Percentiles rank a stretch among this genome's conserved stretches.
Evolutionary conservation across 2,797 vertebrate species (phyloP).

Genomic region (Borostomias antarcticus): DNA sequence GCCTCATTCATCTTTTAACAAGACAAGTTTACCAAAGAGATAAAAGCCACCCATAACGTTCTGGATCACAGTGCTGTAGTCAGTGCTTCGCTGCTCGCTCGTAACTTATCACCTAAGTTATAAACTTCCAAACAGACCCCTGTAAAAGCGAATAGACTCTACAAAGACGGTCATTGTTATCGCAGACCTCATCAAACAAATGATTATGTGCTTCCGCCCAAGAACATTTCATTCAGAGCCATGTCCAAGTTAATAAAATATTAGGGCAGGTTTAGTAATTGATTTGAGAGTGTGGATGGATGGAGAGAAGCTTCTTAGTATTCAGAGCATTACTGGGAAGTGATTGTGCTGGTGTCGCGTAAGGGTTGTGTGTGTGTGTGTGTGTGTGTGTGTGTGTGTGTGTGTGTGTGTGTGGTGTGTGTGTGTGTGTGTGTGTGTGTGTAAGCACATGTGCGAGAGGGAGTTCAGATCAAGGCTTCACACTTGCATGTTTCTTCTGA

Average conservation of each 20-base stretch:
- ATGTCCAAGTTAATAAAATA: conserved; percentile 3
- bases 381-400: conserved; percentile 6
- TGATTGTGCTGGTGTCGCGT: not conserved
- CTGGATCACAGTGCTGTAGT: conserved; percentile 52
- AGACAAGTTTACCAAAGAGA: conserved; percentile 66
- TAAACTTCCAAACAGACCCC: conserved; percentile 57
- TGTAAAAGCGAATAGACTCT: conserved; percentile 48
- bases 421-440: conserved; percentile 24
- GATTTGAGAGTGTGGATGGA: conserved; percentile 11
- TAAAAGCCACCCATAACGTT: conserved; percentile 42
- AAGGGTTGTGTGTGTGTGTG: too few species aligned
- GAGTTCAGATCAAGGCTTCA: conserved; percentile 32
- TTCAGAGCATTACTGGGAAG: conserved; percentile 5
- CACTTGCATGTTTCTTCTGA: conserved; percentile 28
- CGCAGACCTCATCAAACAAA: conserved; percentile 24
- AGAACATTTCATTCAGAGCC: conserved; percentile 22
- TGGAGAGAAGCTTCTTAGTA: conserved; percentile 13
- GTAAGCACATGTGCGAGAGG: conserved; percentile 20
- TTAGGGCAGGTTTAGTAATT: not conserved
- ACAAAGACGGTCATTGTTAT: conserved; percentile 52
- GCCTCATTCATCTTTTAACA: conserved; percentile 68
- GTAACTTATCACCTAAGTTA: conserved; percentile 57
- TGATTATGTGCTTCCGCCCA: conserved; percentile 21
- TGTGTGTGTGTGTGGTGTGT: conserved; percentile 22
- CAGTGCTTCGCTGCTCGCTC: conserved; percentile 37